Percentiles rank a stretch among this genome's conserved stretches.
Conservation (phyloP, 2,113 vertebrate species). For the Meleagris gallopavo region DNA sequence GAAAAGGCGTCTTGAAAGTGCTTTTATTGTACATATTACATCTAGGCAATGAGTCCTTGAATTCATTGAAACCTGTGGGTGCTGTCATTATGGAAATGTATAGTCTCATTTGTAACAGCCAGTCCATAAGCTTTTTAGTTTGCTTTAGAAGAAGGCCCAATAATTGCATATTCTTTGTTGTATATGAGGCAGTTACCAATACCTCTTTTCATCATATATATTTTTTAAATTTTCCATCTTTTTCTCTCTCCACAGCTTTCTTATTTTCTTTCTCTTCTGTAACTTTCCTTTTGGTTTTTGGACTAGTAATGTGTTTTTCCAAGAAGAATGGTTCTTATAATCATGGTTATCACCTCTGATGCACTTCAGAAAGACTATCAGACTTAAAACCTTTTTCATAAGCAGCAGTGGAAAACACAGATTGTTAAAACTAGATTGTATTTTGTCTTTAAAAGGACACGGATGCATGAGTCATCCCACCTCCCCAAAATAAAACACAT, state of each 20-base stretch:
- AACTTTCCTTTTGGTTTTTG: conserved; percentile 19
- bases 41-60: not conserved
- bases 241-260: not conserved
- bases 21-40: not conserved
- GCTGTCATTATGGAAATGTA: not conserved
- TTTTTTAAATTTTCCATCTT: not conserved
- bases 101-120: not conserved
- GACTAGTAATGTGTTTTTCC: conserved; percentile 26
- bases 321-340: conserved; percentile 43
- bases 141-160: not conserved
- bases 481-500: not conserved
- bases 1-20: not conserved
- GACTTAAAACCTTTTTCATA: conserved; percentile 13
- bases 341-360: conserved; percentile 54
- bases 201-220: not conserved
- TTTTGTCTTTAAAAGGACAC: conserved; percentile 29
- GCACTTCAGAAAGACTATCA: conserved; percentile 19
- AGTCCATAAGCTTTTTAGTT: not conserved
- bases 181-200: not conserved
- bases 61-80: not conserved
- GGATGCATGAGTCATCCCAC: not conserved
- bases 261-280: not conserved
- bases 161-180: not conserved
- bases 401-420: not conserved
- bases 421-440: conserved; percentile 24